Evolutionary conservation across 2,888 invertebrate species (phyloP).

Genomic region (Tetranychus truncatus): DNA sequence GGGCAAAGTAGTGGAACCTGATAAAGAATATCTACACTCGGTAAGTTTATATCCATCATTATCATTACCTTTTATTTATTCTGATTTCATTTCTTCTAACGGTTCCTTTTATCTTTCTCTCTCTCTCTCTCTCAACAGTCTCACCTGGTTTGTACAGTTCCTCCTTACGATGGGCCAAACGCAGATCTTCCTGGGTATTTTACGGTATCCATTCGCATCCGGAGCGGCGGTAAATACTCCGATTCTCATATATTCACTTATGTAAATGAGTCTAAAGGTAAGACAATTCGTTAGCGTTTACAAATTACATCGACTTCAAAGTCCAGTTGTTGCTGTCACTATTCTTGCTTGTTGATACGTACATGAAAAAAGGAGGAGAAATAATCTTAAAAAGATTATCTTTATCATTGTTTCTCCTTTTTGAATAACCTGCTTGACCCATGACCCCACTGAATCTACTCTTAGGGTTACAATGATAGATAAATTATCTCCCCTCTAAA

Average conservation of each 20-base stretch:
- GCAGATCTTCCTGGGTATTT: background rate
- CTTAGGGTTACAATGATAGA: too few relatives aligned
- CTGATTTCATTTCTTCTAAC: background rate
- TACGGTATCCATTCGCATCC: conserved; percentile 17
- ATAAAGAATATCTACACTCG: conserved; percentile 73
- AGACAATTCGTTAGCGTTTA: background rate
- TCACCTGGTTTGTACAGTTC: conserved; percentile 67
- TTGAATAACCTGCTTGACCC: too few relatives aligned
- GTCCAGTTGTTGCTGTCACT: too few relatives aligned
- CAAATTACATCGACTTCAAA: background rate
- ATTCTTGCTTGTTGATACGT: too few relatives aligned
- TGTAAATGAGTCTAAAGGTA: conserved; percentile 19
- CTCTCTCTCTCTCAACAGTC: conserved; percentile 36
- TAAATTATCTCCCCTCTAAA: too few relatives aligned
- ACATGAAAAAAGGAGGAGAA: too few relatives aligned
- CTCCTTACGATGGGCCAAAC: conserved; percentile 32
- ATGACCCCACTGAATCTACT: too few relatives aligned
- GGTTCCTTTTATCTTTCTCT: background rate
- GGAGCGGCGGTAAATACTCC: conserved; percentile 66
- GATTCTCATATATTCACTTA: conserved; percentile 67
- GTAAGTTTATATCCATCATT: conserved; percentile 34
- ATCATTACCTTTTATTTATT: background rate
- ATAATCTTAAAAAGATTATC: too few relatives aligned
- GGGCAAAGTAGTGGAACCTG: conserved; percentile 44
- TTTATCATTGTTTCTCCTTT: too few relatives aligned